Percentiles rank a stretch among this genome's conserved stretches.
Conservation (phyloP, 2,113 vertebrate genomes). For the Rhabdornis inornatus region DNA sequence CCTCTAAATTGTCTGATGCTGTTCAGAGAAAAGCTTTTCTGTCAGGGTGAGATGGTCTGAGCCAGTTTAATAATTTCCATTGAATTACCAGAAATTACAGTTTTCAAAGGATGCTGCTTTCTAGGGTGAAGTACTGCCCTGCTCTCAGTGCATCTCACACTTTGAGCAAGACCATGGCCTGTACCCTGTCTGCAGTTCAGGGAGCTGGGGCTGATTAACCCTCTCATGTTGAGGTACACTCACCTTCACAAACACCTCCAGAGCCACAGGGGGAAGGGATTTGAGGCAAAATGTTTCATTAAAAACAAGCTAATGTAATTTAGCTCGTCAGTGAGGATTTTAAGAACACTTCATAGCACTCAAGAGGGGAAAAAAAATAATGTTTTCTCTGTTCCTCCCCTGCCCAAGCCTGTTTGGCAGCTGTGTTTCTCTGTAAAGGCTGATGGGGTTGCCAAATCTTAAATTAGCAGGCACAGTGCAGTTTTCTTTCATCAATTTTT, state of each 20-base stretch:
- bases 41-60: slow-evolving; percentile 19
- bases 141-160: not conserved
- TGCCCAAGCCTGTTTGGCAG: slow-evolving; percentile 31
- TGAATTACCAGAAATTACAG: slow-evolving; percentile 61
- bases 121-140: slow-evolving; percentile 9
- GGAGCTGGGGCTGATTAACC: slow-evolving; percentile 9
- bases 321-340: slow-evolving; percentile 24
- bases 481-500: not conserved
- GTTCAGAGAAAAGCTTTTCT: slow-evolving; percentile 52
- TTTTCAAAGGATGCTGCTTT: slow-evolving; percentile 36
- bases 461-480: slow-evolving; percentile 17
- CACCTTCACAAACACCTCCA: not conserved
- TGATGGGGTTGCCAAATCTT: slow-evolving; percentile 1
- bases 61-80: slow-evolving; percentile 48
- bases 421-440: not conserved
- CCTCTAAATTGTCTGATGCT: slow-evolving; percentile 53
- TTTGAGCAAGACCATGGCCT: not conserved
- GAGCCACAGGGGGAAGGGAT: not conserved
- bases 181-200: not conserved
- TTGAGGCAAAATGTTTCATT: not conserved
- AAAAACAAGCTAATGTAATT: not conserved
- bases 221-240: not conserved
- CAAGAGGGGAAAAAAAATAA: not conserved
- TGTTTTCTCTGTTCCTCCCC: slow-evolving; percentile 8
- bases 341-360: slow-evolving; percentile 2